Evolutionary conservation across 2,113 vertebrate species (phyloP).

Genomic region (Nicator chloris): DNA sequence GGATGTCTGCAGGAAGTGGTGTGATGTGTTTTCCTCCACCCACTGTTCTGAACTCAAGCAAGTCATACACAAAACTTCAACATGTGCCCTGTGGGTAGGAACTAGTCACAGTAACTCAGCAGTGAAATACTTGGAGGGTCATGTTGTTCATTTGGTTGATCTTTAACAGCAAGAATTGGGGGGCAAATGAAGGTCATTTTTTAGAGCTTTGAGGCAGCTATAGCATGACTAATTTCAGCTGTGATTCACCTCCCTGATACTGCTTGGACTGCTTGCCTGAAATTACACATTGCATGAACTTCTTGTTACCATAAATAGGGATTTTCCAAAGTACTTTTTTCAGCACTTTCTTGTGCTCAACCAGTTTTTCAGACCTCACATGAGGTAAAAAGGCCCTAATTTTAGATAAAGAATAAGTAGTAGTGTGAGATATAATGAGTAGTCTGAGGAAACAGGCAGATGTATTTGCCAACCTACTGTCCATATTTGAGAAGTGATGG

Average conservation of each 20-base stretch:
- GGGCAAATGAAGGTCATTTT: background rate
- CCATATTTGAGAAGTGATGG: background rate
- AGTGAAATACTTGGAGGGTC: background rate
- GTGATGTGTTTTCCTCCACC: background rate
- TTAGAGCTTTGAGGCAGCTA: background rate
- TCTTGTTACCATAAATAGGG: slow-evolving; percentile 8
- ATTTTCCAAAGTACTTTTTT: background rate
- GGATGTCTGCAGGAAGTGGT: background rate
- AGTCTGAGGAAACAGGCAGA: background rate
- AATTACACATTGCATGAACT: background rate
- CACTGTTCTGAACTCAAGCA: background rate
- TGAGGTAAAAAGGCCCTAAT: background rate
- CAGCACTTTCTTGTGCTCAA: background rate
- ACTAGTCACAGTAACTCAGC: background rate
- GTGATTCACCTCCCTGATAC: slow-evolving; percentile 32
- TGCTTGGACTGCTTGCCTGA: background rate
- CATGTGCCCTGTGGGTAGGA: background rate
- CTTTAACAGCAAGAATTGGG: background rate
- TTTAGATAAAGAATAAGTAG: background rate
- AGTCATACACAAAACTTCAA: background rate
- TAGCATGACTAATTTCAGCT: slow-evolving; percentile 28
- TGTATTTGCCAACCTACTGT: background rate
- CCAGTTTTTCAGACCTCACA: background rate
- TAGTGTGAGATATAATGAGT: background rate
- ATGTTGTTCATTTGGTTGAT: background rate